Evolutionary conservation across 2,888 invertebrate genomes (phyloP).

Genomic region (Oxytorus armatus): DNA sequence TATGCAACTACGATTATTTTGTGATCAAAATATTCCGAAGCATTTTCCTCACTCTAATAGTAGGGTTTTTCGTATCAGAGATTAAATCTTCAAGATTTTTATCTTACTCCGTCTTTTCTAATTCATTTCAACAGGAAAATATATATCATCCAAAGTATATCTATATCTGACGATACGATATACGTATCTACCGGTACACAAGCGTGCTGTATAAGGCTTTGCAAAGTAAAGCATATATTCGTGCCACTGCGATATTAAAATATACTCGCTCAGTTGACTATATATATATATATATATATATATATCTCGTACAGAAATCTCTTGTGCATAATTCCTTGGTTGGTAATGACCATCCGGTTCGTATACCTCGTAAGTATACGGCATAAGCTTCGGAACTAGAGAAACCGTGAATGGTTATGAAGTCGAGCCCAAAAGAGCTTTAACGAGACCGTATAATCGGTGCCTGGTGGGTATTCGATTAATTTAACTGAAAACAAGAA

Average conservation of each 20-base stretch:
- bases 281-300: constrained; percentile 9
- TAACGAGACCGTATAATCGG: constrained; percentile 66
- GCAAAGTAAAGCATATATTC: constrained; percentile 62
- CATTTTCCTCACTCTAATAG: not conserved
- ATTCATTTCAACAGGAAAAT: constrained; percentile 1
- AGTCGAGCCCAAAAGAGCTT: constrained; percentile 42
- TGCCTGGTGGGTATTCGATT: constrained; percentile 70
- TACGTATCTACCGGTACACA: constrained; percentile 27
- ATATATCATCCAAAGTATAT: constrained; percentile 5
- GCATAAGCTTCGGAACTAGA: constrained; percentile 42
- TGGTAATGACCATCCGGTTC: constrained; percentile 67
- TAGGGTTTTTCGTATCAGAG: not conserved
- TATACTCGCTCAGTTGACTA: constrained; percentile 58
- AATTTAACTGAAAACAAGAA: constrained; percentile 66
- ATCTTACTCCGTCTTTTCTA: constrained; percentile 11
- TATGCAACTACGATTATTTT: no score
- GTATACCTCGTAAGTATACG: constrained; percentile 56
- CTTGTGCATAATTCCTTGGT: constrained; percentile 70
- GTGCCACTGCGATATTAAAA: constrained; percentile 69
- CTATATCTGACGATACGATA: not conserved
- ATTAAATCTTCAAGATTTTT: constrained; percentile 22
- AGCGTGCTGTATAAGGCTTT: constrained; percentile 27
- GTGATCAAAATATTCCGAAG: not conserved
- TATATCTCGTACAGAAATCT: constrained; percentile 61
- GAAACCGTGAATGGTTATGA: constrained; percentile 53